Base-by-base conservation (phyloP, 2,888 invertebrate species). In the Temnothorax ravouxi region DNA sequence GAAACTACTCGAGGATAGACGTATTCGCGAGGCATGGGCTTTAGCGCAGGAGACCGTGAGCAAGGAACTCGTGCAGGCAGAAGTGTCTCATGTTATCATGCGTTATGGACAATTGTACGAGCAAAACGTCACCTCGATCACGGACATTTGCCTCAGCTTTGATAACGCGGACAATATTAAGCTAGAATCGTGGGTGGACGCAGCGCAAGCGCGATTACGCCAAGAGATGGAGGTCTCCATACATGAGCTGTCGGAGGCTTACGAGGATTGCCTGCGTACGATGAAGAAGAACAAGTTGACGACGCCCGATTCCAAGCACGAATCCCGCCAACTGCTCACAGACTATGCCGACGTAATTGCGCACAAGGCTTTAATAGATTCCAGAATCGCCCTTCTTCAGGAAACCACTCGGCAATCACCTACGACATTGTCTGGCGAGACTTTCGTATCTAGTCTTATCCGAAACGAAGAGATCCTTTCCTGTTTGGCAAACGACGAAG, bases 281-380 rank as follows among this genome's bases (percentile, higher is more conserved):
- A 95, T 97, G 93, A 96, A 96, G 92, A 94, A 95, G 59, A 95
- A 95, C 81, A 95, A 95, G 25, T 38, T 56, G 34, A 93, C 94
- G 29, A 15, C 50, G 41, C 61, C 84, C 0, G 92, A 92, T 13
- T 77, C 89, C 1, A 91, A 91, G 25, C 91, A 91, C 82, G 95
- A 95, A 84, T 95, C 96, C 0, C 94, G 95, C 25, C 95, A 95
- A 74, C 92, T 97, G 50, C 93, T 97, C 82, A 95, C 95, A 62
- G 97, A 97, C 93, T 97, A 97, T 91, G 97, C 97, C 18, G 97
- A 97, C 92, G 96, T 97, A 79, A 95, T 97, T 69, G 97, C 97
- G 47, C 97, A 97, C 90, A 97, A 97, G 94, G 97, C 97, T 59
- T 95, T 98, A 84, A 96, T 98, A 79, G 97, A 98, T 95, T 97